Base-by-base conservation (phyloP, 2,113 vertebrate species). In the Oncorhynchus keta region DNA sequence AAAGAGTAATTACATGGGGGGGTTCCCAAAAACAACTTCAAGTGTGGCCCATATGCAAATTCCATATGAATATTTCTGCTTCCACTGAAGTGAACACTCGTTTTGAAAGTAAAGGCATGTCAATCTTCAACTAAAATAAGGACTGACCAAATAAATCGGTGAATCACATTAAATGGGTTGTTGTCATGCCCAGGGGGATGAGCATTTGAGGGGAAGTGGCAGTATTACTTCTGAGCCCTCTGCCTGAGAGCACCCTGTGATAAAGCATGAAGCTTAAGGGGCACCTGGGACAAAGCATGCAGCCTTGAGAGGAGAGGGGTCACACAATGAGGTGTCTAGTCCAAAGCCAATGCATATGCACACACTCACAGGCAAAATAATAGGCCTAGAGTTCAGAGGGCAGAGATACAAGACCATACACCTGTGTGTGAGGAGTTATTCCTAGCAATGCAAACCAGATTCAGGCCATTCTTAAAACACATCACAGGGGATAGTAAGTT, bases 1-100 rank as follows among this genome's bases (percentile, higher is more conserved):
- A 24, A 24, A 70, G 22, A 8, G 6, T 13, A 45, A 57, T 39
- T 80, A 24, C 73, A 77, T 73, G 72, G 61, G 73, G 73, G 67
- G 72, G 61, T 72, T 32, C 22, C 24, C 48, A 20, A 67, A 85
- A 90, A 81, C 86, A 89, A 83, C 83, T 86, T 81, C 76, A 81
- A 80, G 57, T n/a, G 65, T 71, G 77, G 74, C 18, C 3, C 67
- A 68, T 26, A 35, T 16, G 48, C 71, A 4, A 73, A 86, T 85
- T 88, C 85, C 81, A 39, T 7, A 66, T 28, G 64, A 48, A 45
- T 74, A 76, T 78, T 77, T 76, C 35, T 18, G 79, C 75, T 76
- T 26, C 45, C 28, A 64, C 69, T 0, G 2, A 59, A 32, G 77
- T 75, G 81, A 85, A 85, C 74, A 84, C 77, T 78, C 64, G 61